Conservation (phyloP, 2,797 vertebrate species). For the Enteromius viviparus region DNA sequence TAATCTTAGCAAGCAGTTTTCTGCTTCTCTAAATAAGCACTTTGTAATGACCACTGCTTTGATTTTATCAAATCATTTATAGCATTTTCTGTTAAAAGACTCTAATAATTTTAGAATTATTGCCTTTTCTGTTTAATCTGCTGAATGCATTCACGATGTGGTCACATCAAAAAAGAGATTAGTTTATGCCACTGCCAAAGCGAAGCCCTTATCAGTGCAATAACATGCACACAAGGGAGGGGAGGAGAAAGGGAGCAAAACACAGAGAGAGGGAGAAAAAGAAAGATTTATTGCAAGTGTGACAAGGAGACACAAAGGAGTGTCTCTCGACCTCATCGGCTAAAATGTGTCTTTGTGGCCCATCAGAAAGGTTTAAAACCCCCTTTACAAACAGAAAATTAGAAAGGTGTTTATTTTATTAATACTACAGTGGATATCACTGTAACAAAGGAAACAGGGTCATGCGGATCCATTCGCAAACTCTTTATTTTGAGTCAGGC, state of each 20-base stretch:
- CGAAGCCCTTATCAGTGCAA: constrained; percentile 54
- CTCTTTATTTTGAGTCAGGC: no score
- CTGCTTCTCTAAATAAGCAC: constrained; percentile 13
- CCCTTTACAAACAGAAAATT: not conserved
- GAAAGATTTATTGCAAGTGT: constrained; percentile 27
- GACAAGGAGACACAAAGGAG: constrained; percentile 24
- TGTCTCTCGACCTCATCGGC: not conserved
- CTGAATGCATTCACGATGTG: constrained; percentile 19
- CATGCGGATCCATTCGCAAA: no score
- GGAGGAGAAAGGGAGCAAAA: constrained; percentile 1
- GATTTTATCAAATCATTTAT: constrained; percentile 36
- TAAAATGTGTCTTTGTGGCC: not conserved
- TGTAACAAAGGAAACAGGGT: no score
- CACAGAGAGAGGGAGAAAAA: constrained; percentile 15
- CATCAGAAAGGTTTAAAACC: not conserved
- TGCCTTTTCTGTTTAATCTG: constrained; percentile 43
- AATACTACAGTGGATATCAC: not conserved
- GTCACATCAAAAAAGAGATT: constrained; percentile 46
- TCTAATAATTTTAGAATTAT: constrained; percentile 38
- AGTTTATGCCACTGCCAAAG: constrained; percentile 44
- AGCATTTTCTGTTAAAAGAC: constrained; percentile 10
- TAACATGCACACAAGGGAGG: constrained; percentile 46
- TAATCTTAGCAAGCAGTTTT: not conserved
- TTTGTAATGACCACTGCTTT: constrained; percentile 2
- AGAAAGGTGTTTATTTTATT: not conserved